Evolutionary conservation across 2,797 vertebrate species (phyloP), one percentile per base, ranked within the genome.

Genomic region (Coracias cyanogaster): DNA sequence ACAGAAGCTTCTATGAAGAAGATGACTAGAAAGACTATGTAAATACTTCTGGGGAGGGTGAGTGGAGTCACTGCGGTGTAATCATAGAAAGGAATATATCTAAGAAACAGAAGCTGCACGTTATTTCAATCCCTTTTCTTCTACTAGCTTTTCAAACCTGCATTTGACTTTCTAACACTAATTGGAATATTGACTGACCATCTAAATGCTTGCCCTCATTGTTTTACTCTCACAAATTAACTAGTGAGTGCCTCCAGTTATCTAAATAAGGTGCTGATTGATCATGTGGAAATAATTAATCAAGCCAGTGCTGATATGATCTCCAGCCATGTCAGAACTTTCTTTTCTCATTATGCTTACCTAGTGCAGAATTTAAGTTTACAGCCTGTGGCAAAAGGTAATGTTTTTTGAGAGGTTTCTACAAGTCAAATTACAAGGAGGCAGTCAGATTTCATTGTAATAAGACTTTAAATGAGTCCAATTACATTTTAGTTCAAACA

Each of bases 221-320:
- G 90, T 92, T 90, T 74, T 58, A 73, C 83, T 82, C 90, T 92
- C 96, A 91, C 76, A 97, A 98, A 97, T 97, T 97, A 98, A 96
- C 79, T 79, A 93, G 89, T 82, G 49, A 87, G 46, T 95, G 91
- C 96, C 97, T 96, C 96, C 95, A 66, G 79, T 97, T 97, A 97
- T 97, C 91, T 95, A 97, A 98, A 97, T 97, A 97, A 97, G 80
- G 82, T 92, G 62, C 78, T 96, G 85, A 98, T 93, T 91, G 79
- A 97, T 95, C 39, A 33, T 94, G 83, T 94, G 82, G 91, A 98
- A 98, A 97, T 94, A 97, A 97, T 95, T 97, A 97, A 97, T 97
- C 89, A 96, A 85, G 91, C 58, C 86, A 95, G 95, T 91, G 48
- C 86, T 96, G 91, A 96, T 97, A 97, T 95, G 91, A 97, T 98